Conservation (phyloP, 1,140 invertebrate species). For the Sycophaga agraensis region DNA sequence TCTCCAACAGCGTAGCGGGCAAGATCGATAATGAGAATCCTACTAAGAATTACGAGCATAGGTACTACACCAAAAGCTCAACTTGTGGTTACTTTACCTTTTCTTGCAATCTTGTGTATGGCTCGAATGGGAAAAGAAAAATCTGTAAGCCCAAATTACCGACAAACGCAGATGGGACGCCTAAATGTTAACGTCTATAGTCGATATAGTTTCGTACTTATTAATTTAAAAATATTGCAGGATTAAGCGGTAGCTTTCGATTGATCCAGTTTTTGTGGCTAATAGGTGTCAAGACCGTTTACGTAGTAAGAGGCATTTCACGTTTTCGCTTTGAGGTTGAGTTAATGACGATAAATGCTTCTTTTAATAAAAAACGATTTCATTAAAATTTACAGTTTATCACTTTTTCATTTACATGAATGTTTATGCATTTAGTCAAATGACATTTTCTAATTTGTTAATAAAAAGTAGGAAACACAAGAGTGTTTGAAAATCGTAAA, state of each 20-base stretch:
- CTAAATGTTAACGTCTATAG: constrained; percentile 34
- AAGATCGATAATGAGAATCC: constrained; percentile 63
- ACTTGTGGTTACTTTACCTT: constrained; percentile 84
- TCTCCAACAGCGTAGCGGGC: constrained; percentile 76
- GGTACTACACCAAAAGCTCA: constrained; percentile 82
- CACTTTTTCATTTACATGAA: too few relatives aligned
- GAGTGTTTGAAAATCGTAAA: not conserved
- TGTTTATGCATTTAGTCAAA: too few relatives aligned
- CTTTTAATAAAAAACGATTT: too few relatives aligned
- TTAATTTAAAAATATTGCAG: not conserved
- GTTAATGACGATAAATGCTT: too few relatives aligned
- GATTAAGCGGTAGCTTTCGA: not conserved
- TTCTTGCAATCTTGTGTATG: constrained; percentile 75
- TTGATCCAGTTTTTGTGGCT: too few relatives aligned
- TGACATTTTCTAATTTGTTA: too few relatives aligned
- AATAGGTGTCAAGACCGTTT: too few relatives aligned
- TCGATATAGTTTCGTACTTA: not conserved
- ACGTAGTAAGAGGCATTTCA: too few relatives aligned
- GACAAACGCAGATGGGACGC: constrained; percentile 60
- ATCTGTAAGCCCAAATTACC: constrained; percentile 75
- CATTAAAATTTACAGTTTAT: too few relatives aligned
- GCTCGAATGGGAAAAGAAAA: constrained; percentile 73
- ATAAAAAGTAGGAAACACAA: too few relatives aligned
- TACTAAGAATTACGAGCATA: constrained; percentile 57
- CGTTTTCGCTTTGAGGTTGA: too few relatives aligned